phyloP scores from a whole-genome alignment of 2,888 invertebrate genomes.

The Rhopalosiphum nymphaeae region DNA sequence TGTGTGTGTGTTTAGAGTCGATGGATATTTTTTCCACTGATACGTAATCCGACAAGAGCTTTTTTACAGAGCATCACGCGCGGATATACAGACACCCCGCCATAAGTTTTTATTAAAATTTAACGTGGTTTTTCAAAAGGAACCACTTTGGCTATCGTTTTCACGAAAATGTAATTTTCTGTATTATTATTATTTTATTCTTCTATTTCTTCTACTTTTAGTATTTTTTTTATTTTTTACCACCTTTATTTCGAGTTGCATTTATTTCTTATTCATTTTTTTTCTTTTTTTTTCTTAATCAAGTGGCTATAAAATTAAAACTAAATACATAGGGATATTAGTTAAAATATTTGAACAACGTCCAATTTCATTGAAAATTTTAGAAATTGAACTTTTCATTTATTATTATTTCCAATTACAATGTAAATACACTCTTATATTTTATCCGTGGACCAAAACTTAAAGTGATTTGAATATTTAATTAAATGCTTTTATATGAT shows the following conservation, averaged over 20 bases:
- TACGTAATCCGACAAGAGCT: conserved; percentile 18
- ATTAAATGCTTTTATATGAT: neutral
- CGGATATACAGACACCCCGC: neutral
- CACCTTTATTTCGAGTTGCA: neutral
- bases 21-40: neutral
- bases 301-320: neutral
- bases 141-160: neutral
- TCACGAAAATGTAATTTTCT: neutral
- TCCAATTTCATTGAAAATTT: neutral
- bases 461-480: neutral
- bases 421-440: neutral
- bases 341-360: neutral
- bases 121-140: neutral
- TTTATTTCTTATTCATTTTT: neutral
- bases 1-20: neutral
- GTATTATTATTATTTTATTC: conserved; percentile 6
- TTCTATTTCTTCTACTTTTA: neutral
- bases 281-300: neutral
- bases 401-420: neutral
- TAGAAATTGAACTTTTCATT: neutral
- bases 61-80: neutral
- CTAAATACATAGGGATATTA: neutral
- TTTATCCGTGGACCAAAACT: neutral
- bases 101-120: conserved; percentile 16
- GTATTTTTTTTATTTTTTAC: neutral